Evolutionary conservation across 1,140 invertebrate species (phyloP), one percentile per base, ranked within the genome.

Genomic region (Drosophila guanche): DNA sequence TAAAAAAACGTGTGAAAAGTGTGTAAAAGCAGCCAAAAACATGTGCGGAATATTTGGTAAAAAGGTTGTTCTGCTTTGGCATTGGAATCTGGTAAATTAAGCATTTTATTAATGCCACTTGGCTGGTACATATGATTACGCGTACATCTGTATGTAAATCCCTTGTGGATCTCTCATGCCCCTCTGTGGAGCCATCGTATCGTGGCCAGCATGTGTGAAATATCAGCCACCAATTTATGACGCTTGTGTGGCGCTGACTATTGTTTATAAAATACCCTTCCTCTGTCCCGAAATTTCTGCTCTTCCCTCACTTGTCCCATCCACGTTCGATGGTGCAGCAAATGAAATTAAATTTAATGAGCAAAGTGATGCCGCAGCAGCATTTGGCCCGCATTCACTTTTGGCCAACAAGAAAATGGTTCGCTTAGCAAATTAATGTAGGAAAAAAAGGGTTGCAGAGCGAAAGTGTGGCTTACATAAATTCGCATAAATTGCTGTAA

Each of bases 341-440:
- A 61, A 79, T 60, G 59, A 77, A 86, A 85, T 85, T 86, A 85
- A 85, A 81, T 85, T 71, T 80, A 77, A 86, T 74, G 81, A 74
- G 80, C 68, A 65, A 79, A 68, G 37, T 25, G 33, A 59, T 48
- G 74, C 69, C 67, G 48, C 58, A 29, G 22, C 53, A 62, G 63
- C 81, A 59, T 37, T 37, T 37, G 33, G 27, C 27, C 27, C 27
- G 27, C 27, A 29, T 52, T 47, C 58, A 42, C 48, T 79, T 59
- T 79, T 59, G 59, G 60, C 63, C 62, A 74, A 57, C 20, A 60
- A 76, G 62, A 86, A 86, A 85, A 86, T 71, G 69, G 77, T 81
- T 86, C 83, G 72, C 46, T 81, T 60, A 80, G 61, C 83, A 81
- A 86, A 81, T 86, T 77, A 81, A 81, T 58, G 60, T 74, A 37